Base-by-base conservation (phyloP, 2,113 vertebrate genomes). In the Rhabdornis inornatus region DNA sequence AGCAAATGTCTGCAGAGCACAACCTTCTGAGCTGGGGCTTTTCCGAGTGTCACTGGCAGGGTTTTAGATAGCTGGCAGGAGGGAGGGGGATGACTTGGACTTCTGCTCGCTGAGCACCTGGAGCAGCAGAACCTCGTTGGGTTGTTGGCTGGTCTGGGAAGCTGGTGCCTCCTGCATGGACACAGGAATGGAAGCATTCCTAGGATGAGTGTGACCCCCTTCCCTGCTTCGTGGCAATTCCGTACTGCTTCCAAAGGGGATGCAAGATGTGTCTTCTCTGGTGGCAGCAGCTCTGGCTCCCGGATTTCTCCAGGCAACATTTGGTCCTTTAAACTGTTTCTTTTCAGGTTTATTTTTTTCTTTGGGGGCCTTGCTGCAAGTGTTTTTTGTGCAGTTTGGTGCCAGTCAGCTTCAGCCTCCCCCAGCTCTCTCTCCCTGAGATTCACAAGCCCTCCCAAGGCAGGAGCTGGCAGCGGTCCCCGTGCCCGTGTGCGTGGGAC, bases 371-470 rank as follows among this genome's bases (percentile, higher is more conserved):
- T 89, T 28, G 45, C 88, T 83, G 55, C 2, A 68, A 22, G 33
- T 89, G 96, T 94, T 70, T 28, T 74, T 28, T 78, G 44, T 91
- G 92, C 86, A 35, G 89, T 75, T 81, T 77, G 72, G 79, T 95
- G 95, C 83, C 92, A 93, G 90, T 37, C 90, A 93, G 82, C 92
- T 74, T 80, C 56, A 59, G 24, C 60, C 64, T 69, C 42, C 61
- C 6, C 49, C 27, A 5, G 39, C 84, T 89, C 70, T 66, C 76
- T 44, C 60, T 57, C 55, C 10, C 82, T 39, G 86, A 71, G 92
- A 47, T 89, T 59, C 56, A 10, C 39, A 20, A 55, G 55, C 72
- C n/a, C 52, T 87, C 60, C 52, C 6, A 50, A 78, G 87, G 89
- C 80, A 44, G 74, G 64, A 66, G 83, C 65, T 95, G 94, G 89